Percentiles rank a stretch among this genome's conserved stretches.
These are phyloP conservation scores for Aurelia sp. DNA, from an alignment of 30 jellyfish, hydroid and myxozoan genomes.

Conservation along the genomic window DNA sequence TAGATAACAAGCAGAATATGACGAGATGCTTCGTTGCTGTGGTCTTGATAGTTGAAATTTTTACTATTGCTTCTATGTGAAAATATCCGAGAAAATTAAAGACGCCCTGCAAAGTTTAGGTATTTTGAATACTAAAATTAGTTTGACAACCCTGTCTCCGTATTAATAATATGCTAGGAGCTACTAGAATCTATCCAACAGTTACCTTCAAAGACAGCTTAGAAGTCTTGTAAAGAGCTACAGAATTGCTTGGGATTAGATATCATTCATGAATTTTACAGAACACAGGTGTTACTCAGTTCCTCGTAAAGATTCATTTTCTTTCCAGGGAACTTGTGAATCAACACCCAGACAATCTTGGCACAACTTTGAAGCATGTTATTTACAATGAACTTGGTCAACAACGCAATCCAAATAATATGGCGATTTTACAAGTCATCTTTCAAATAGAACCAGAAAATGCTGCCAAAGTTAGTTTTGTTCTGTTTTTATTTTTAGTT, in stretches of 20 bases:
- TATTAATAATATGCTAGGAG: neutral
- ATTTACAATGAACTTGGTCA: conserved; percentile 87
- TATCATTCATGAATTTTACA: neutral
- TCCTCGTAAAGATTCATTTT: neutral
- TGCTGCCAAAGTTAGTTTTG: conserved; percentile 82
- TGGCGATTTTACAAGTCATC: conserved; percentile 85
- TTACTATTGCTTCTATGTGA: too few species aligned
- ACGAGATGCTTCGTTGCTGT: too few species aligned
- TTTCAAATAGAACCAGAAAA: conserved; percentile 87
- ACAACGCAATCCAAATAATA: conserved; percentile 93
- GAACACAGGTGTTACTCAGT: neutral
- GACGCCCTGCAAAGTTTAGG: too few species aligned
- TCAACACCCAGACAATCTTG: conserved; percentile 92
- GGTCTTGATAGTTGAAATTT: too few species aligned
- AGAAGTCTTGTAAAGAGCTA: too few species aligned
- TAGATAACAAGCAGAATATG: too few species aligned
- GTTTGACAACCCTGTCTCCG: neutral
- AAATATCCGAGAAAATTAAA: too few species aligned
- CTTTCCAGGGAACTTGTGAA: conserved; percentile 76
- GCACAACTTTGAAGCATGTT: conserved; percentile 86
- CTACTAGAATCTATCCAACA: too few species aligned
- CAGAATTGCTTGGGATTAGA: too few species aligned
- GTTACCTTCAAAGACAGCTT: too few species aligned
- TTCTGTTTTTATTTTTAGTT: too few species aligned
- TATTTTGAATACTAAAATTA: too few species aligned